A percentile compares a stretch with the other conserved stretches of the same genome.
Conservation (phyloP, 2,113 vertebrate genomes). For the Fulmarus glacialis region DNA sequence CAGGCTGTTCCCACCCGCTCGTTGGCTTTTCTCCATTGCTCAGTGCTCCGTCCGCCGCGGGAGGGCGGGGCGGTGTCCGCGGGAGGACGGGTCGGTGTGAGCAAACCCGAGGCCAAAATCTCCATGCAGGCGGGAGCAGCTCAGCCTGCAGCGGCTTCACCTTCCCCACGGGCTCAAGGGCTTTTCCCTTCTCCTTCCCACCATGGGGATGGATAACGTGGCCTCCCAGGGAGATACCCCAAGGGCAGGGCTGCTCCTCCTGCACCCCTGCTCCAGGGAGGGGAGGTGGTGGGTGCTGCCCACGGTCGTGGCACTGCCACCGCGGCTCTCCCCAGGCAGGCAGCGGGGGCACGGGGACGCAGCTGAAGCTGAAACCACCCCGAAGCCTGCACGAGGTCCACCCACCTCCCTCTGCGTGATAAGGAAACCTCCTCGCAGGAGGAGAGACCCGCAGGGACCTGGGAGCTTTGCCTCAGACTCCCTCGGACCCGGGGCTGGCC, state of each 20-base stretch:
- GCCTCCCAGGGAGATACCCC: not conserved
- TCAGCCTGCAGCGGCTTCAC: not conserved
- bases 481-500: not conserved
- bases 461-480: not conserved
- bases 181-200: not conserved
- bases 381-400: not conserved
- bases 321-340: not conserved
- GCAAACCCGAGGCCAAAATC: not conserved
- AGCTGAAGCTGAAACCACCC: not conserved
- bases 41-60: fast-evolving
- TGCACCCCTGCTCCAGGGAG: not conserved
- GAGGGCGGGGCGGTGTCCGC: fast-evolving
- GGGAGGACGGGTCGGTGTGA: fast-evolving
- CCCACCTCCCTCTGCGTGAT: not conserved
- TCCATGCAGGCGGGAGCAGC: not conserved
- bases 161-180: not conserved
- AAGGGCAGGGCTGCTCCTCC: not conserved
- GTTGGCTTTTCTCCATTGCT: not conserved
- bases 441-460: not conserved
- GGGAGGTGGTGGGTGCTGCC: not conserved
- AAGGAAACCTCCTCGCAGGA: not conserved
- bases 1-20: fast-evolving
- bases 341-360: not conserved
- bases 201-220: fast-evolving
- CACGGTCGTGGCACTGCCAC: fast-evolving